Evolutionary conservation across 2,888 invertebrate genomes (phyloP), one percentile per base, ranked within the genome.

Genomic region (Lithosia quadra): DNA sequence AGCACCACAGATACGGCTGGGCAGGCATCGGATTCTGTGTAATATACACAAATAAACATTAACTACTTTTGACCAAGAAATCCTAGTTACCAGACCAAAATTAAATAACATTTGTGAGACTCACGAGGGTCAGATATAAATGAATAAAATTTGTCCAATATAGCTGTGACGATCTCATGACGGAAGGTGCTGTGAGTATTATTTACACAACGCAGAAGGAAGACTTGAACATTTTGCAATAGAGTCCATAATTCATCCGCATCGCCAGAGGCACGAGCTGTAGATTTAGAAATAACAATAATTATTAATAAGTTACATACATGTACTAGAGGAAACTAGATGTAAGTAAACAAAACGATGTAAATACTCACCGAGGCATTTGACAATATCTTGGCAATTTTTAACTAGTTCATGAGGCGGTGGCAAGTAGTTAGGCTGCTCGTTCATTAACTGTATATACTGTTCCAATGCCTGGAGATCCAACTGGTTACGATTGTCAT

Each of bases 1-100:
- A 97, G 88, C 18, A 96, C 96, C 53, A 96, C 95, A 0, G 96
- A 96, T 69, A 96, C 94, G 0, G 96, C 96, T 0, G 96, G 95
- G 33, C 96, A 95, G 0, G 96, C 95, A 63, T 95, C 92, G 0
- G 90, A 89, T 76, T 92, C 95, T 94, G 75, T 62, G 60, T 21
- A 60, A 15, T 21, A 49, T 33, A 56, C 33, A 55, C 9, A 28
- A 28, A 28, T 28, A 28, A 28, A 2, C 21, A 15, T 21, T 36
- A n/a, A 34, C 39, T 22, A 36, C 28, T 18, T 28, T 22, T 22
- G 39, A 36, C n/a, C 10, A 21, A 39, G 24, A 65, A 36, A 73
- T 66, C 39, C 64, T 43, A 67, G 24, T 66, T 21, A 62, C n/a
- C 57, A 33, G 2, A 63, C 0, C 36, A 33, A 55, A n/a, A 59